phyloP scores from a whole-genome alignment of 1,140 invertebrate species.

The Trissolcus basalis region DNA sequence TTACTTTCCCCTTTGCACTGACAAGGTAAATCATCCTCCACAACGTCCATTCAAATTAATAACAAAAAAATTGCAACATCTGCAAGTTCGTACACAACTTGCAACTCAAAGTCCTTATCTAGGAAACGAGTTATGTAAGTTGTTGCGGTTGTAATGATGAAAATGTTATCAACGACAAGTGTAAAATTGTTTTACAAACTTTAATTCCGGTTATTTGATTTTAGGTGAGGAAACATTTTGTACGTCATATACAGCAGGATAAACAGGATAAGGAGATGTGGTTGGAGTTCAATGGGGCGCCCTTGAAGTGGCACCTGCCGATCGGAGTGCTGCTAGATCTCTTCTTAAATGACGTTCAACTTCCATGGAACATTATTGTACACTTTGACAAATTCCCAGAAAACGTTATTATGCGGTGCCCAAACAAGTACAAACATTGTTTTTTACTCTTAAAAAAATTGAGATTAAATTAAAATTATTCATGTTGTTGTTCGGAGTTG shows the following conservation, averaged over 20 bases:
- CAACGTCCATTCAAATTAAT: too few relatives aligned
- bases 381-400: constrained; percentile 96
- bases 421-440: constrained; percentile 82
- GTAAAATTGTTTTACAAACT: too few relatives aligned
- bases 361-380: constrained; percentile 96
- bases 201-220: too few relatives aligned
- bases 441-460: too few relatives aligned
- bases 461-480: neutral
- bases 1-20: constrained; percentile 96
- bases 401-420: constrained; percentile 84
- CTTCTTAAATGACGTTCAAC: constrained; percentile 81
- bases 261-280: constrained; percentile 93
- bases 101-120: too few relatives aligned
- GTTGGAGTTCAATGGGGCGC: constrained; percentile 94
- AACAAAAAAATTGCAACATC: neutral
- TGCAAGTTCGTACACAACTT: too few relatives aligned
- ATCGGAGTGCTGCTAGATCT: constrained; percentile 96
- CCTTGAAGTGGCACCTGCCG: constrained; percentile 97
- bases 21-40: constrained; percentile 84
- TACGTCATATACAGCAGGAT: constrained; percentile 87
- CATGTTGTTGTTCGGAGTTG: neutral
- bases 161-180: too few relatives aligned
- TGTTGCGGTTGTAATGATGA: neutral
- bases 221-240: constrained; percentile 93
- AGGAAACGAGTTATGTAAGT: neutral